Conservation (phyloP, 2,113 vertebrate genomes). For the Pedionomus torquatus region DNA sequence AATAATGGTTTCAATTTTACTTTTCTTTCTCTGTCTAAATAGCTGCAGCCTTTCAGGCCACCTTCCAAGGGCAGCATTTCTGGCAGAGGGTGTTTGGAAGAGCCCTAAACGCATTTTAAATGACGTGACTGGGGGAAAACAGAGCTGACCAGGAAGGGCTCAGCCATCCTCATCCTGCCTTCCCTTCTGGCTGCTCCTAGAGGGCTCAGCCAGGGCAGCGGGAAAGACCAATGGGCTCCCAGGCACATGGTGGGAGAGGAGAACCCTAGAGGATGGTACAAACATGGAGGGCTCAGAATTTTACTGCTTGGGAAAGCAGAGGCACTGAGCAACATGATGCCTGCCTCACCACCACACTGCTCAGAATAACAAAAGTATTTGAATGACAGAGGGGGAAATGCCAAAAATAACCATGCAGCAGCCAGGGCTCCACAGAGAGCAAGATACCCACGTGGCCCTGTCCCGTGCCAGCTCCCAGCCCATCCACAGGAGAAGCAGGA, state of each 20-base stretch:
- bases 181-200: not conserved
- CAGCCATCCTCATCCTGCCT: not conserved
- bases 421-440: accelerated
- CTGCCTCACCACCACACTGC: not conserved
- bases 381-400: not conserved
- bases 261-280: not conserved
- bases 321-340: accelerated
- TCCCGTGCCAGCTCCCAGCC: not conserved
- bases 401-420: not conserved
- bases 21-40: not conserved
- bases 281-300: not conserved
- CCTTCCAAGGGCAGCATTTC: not conserved
- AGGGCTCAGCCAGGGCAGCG: not conserved
- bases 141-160: not conserved
- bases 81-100: not conserved
- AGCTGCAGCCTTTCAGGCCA: not conserved
- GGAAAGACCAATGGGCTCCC: not conserved
- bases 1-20: not conserved
- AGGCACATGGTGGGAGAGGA: not conserved
- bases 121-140: not conserved
- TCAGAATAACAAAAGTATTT: not conserved
- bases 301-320: accelerated
- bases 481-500: not conserved
- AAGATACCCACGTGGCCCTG: not conserved
- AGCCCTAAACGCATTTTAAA: not conserved